Evolutionary conservation across 1,140 invertebrate genomes (phyloP).

Genomic region (Drosophila nebulosa): DNA sequence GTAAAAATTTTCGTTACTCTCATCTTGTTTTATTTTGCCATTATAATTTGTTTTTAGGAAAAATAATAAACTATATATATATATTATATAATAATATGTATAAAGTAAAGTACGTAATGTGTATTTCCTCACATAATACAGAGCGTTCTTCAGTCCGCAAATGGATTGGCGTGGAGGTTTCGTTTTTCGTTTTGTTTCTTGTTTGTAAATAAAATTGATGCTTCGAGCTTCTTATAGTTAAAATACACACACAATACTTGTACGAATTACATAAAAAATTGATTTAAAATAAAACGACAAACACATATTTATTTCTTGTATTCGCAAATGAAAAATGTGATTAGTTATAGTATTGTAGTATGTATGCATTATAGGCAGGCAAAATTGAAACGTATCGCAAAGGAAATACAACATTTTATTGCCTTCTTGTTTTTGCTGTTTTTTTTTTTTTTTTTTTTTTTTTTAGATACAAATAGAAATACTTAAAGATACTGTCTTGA

Average conservation of each 20-base stretch:
- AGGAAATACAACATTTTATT: constrained; percentile 27
- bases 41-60: constrained; percentile 17
- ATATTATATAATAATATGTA: background rate
- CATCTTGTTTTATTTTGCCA: constrained; percentile 27
- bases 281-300: constrained; percentile 23
- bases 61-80: constrained; percentile 22
- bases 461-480: constrained; percentile 62
- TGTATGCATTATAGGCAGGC: background rate
- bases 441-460: background rate
- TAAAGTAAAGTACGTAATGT: constrained; percentile 49
- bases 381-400: constrained; percentile 3
- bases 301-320: constrained; percentile 59
- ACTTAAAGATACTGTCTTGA: constrained; percentile 69
- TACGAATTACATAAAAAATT: background rate
- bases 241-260: constrained; percentile 50
- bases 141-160: constrained; percentile 32
- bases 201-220: constrained; percentile 51
- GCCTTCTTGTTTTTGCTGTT: background rate
- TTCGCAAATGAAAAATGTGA: constrained; percentile 41
- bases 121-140: constrained; percentile 73
- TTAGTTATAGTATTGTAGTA: background rate
- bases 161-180: constrained; percentile 33
- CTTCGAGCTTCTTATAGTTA: constrained; percentile 72
- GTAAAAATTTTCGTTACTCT: background rate
- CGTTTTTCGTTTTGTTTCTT: background rate